A percentile compares a stretch with the other conserved stretches of the same genome.
Evolutionary conservation across 2,797 vertebrate species (phyloP).

Genomic region (Darevskia nairensis): DNA sequence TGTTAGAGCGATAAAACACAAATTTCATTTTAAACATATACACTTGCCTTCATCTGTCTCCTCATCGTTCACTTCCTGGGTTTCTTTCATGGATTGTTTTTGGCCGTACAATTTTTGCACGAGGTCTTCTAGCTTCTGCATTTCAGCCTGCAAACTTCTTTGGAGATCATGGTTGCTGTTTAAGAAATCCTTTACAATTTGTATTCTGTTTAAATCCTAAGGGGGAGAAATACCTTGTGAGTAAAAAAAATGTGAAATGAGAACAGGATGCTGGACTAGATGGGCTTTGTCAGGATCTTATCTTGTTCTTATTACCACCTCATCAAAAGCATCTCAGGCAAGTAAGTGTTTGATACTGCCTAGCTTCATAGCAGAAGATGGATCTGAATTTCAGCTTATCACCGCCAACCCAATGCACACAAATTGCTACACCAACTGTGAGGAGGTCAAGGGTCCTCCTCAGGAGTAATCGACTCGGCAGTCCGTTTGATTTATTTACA

Average conservation of each 20-base stretch:
- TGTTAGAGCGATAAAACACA: background rate
- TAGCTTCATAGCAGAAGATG: background rate
- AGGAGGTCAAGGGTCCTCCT: too few relatives aligned
- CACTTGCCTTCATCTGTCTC: slow-evolving; percentile 48
- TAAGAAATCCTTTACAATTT: slow-evolving; percentile 59
- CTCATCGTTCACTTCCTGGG: slow-evolving; percentile 25
- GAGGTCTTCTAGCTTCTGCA: slow-evolving; percentile 59
- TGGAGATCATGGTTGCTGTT: slow-evolving; percentile 68
- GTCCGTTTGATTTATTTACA: too few relatives aligned
- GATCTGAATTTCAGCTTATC: background rate
- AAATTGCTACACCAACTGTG: background rate
- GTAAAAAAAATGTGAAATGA: background rate
- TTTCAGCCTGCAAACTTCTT: slow-evolving; percentile 52
- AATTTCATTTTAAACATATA: background rate
- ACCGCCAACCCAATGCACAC: background rate
- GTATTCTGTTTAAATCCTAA: slow-evolving; percentile 40
- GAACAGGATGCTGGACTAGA: background rate
- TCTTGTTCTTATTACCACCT: too few relatives aligned
- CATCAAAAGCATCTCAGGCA: background rate
- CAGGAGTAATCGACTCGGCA: too few relatives aligned
- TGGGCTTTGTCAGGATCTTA: background rate
- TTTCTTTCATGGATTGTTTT: slow-evolving; percentile 25
- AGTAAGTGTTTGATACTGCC: background rate
- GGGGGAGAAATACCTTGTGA: slow-evolving; percentile 22
- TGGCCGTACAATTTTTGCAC: slow-evolving; percentile 17